Evolutionary conservation across 2,888 invertebrate genomes (phyloP), one percentile per base, ranked within the genome.

Genomic region (Aphodius sticticus): DNA sequence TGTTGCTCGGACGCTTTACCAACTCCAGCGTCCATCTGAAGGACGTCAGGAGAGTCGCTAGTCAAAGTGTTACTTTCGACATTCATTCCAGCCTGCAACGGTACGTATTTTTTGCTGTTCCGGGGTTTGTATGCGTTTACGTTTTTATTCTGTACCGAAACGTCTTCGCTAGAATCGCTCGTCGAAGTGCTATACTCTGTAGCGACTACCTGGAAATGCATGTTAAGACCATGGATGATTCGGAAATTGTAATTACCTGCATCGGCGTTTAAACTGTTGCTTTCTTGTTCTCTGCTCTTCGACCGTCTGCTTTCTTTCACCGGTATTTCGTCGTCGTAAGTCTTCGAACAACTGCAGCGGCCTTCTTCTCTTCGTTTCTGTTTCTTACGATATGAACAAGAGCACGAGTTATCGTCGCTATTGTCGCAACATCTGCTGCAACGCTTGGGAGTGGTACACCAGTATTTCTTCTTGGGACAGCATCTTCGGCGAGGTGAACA

Each of bases 271-370:
- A 16, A 16, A 16, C 71, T 71, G 16, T 35, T 36, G 37, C 74
- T 74, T 74, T 74, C 74, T 12, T 7, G 26, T 4, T 74, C 74
- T 35, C 37, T 74, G 15, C 74, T 74, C 74, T 74, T 74, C 71
- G 71, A 71, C 16, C 71, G 16, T 71, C 71, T 6, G 14, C 26
- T 26, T 71, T 71, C 71, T 71, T 71, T 71, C 5, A 71, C 71
- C 14, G 71, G 71, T 71, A 71, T 71, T 16, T 71, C 71, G 35
- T 71, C 71, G 14, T 71, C 71, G 14, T 71, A 71, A 71, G 35
- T 74, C 37, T 35, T 74, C 0, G 26, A 37, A n/a, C 74, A 36
- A 35, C 35, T 35, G 16, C 36, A 37, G 26, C 36, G 5, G n/a
- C 74, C 74, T 2, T 74, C 35, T 6, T 35, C 74, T 35, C 74